These are phyloP conservation scores for Zonotrichia albicollis DNA, from an alignment of 2,797 vertebrate species.

Conservation along the genomic window DNA sequence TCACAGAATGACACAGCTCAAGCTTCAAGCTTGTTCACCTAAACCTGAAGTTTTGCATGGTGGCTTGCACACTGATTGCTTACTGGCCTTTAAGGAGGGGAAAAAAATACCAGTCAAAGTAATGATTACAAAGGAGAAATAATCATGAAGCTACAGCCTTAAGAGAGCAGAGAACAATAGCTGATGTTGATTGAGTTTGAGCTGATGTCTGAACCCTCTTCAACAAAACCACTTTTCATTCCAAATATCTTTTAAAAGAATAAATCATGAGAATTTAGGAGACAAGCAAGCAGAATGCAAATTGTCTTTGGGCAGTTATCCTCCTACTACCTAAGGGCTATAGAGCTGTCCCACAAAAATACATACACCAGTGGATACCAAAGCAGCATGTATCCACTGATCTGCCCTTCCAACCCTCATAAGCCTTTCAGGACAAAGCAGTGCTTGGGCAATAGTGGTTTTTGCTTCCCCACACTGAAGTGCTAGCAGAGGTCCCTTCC, in stretches of 20 bases:
- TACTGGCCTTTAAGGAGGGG: not conserved
- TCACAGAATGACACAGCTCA: not conserved
- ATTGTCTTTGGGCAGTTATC: not conserved
- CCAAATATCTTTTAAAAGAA: not conserved
- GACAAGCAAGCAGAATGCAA: not conserved
- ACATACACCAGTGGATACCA: not conserved
- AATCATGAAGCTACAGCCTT: not conserved
- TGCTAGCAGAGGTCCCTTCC: not conserved
- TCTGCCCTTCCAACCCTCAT: not conserved
- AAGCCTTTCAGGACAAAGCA: not conserved
- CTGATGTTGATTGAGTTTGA: not conserved
- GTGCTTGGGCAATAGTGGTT: rapidly evolving
- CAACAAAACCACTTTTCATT: not conserved
- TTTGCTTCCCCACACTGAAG: not conserved
- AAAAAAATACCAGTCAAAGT: not conserved
- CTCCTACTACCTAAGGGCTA: not conserved
- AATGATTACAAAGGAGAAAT: not conserved
- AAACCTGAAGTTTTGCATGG: not conserved
- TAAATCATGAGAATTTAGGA: not conserved
- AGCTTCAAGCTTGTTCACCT: not conserved
- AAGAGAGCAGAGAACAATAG: not conserved
- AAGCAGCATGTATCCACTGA: not conserved
- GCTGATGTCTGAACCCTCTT: not conserved
- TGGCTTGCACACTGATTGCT: not conserved
- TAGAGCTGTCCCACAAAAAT: not conserved